Base-by-base conservation (phyloP, 2,888 invertebrate species). In the Drosophila pseudotakahashii region DNA sequence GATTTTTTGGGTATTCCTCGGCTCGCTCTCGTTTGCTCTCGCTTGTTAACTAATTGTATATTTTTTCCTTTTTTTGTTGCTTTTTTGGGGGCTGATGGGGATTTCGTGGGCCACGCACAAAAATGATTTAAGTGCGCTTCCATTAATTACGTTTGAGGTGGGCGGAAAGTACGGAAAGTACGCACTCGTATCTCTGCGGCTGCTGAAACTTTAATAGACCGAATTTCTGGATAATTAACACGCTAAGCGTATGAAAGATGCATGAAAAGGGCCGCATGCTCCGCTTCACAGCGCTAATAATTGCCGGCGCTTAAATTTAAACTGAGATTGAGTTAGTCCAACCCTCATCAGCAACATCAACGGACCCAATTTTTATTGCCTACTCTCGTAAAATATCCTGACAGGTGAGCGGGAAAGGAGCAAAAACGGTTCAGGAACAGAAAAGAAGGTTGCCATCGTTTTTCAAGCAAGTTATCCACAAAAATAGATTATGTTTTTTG, bases 81-180 rank as follows among this genome's bases (percentile, higher is more conserved):
- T 26, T 26, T 26, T 26, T 26, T 26, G 7, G 32, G 47, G 58
- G 55, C 67, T 73, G 75, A 71, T 73, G 62, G 62, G 62, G 26
- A 61, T 75, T 74, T 68, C 52, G 69, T 55, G 66, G 70, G 45
- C 87, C 76, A 86, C 84, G 84, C 82, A 87, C 87, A 78, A 78
- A 82, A 82, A 84, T 87, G 87, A 87, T 83, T 82, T 81, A 87
- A 87, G 81, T 84, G 76, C 77, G 87, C 82, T 75, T 81, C 79
- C 83, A 83, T 83, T 83, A 83, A 83, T 83, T 83, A 83, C 82
- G 59, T 81, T 82, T 83, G 52, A 48, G 53, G 58, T 32, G 45
- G 58, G n/a, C 9, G 36, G 30, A 26, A 26, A 26, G 26, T 26
- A 26, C 7, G 30, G 7, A 5, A n/a, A 0, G 13, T 39, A 13